These are phyloP conservation scores for Aplysina aerophoba DNA, from an alignment of 37 sponge, comb jelly and placozoan genomes.

Conservation along the genomic window DNA sequence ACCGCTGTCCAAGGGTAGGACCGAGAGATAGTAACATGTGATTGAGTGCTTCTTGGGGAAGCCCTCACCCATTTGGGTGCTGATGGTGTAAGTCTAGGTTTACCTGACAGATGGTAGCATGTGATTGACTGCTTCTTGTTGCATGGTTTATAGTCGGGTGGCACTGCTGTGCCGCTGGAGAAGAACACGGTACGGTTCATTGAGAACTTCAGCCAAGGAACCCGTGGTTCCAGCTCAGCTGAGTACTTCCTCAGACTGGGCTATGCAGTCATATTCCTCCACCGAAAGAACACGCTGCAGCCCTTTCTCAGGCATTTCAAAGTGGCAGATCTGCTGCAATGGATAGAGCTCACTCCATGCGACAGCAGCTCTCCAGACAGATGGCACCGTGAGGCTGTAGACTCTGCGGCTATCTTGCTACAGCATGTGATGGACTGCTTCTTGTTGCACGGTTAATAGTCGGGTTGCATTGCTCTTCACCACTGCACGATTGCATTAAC, in stretches of 20 bases:
- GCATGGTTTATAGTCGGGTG: constrained; percentile 75
- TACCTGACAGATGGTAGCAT: background rate
- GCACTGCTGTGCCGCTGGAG: constrained; percentile 97
- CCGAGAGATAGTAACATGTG: too few species aligned
- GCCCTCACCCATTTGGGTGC: too few species aligned
- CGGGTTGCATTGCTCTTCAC: too few species aligned
- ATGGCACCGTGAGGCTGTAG: too few species aligned
- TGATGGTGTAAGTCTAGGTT: background rate
- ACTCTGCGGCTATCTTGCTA: background rate
- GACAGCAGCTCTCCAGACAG: too few species aligned
- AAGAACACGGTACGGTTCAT: constrained; percentile 93
- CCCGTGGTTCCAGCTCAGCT: constrained; percentile 85
- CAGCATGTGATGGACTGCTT: too few species aligned
- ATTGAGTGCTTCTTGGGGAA: too few species aligned
- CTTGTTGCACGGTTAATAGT: too few species aligned
- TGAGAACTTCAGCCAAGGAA: constrained; percentile 97
- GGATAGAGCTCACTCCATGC: constrained; percentile 24
- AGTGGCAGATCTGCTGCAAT: constrained; percentile 50
- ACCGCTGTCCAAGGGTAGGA: too few species aligned
- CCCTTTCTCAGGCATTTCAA: constrained; percentile 83
- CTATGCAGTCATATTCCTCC: constrained; percentile 89
- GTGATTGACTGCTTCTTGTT: background rate
- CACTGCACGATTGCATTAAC: too few species aligned
- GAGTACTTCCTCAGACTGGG: constrained; percentile 87
- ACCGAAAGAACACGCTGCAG: constrained; percentile 62